Percentiles rank a stretch among this genome's conserved stretches.
phyloP scores from a whole-genome alignment of 2,113 vertebrate species.

The Ctenodactylus gundi region DNA sequence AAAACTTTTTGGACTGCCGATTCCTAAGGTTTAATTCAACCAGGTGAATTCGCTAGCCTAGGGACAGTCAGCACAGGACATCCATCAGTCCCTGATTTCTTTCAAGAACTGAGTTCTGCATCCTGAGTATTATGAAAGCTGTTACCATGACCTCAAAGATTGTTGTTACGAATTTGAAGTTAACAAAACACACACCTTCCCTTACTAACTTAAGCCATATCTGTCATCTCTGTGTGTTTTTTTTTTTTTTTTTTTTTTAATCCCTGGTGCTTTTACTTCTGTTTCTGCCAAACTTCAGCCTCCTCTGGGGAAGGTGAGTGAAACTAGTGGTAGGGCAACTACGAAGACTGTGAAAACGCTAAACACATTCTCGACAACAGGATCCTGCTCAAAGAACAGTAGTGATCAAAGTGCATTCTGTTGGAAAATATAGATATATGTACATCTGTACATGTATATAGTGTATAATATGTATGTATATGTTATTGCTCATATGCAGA shows the following conservation, averaged over 20 bases:
- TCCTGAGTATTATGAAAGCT: constrained; percentile 73
- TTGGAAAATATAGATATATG: constrained; percentile 75
- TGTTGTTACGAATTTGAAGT: constrained; percentile 72
- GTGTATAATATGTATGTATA: constrained; percentile 78
- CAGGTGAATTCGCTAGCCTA: background rate
- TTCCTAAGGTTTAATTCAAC: constrained; percentile 56
- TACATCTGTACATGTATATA: constrained; percentile 77
- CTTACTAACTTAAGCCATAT: constrained; percentile 84
- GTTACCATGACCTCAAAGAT: constrained; percentile 75
- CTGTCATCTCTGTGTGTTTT: constrained; percentile 72
- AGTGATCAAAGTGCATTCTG: constrained; percentile 71
- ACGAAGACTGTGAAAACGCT: constrained; percentile 57
- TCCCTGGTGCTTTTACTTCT: constrained; percentile 86
- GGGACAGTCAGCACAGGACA: background rate
- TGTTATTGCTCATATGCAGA: constrained; percentile 79
- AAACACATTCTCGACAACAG: constrained; percentile 34
- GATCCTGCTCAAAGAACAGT: constrained; percentile 51
- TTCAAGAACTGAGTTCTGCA: constrained; percentile 64
- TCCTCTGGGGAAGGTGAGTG: constrained; percentile 76
- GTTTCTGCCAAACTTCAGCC: constrained; percentile 81
- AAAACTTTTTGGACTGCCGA: constrained; percentile 3
- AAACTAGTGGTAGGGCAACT: constrained; percentile 69
- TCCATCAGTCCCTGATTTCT: constrained; percentile 53
- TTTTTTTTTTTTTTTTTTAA: constrained; percentile 69
- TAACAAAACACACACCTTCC: constrained; percentile 75